A percentile compares a stretch with the other conserved stretches of the same genome.
phyloP scores from a whole-genome alignment of 2,888 invertebrate genomes.

The Drosophila fungiperda region DNA sequence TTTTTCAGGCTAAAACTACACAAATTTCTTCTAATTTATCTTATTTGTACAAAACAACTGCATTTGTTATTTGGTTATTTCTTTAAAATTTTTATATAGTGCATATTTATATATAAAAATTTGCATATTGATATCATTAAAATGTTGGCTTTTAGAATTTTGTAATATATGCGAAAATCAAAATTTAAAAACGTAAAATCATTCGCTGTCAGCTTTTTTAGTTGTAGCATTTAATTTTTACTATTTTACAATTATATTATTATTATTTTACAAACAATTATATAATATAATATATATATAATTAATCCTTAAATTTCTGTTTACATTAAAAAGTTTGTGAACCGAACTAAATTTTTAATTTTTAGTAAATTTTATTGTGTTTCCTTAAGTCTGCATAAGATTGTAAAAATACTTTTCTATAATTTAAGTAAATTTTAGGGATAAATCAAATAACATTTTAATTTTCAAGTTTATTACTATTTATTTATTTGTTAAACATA shows the following conservation, averaged over 20 bases:
- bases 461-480: background rate
- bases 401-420: too few relatives aligned
- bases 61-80: conserved; percentile 13
- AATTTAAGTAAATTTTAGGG: accelerated
- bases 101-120: background rate
- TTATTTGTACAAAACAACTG: conserved; percentile 24
- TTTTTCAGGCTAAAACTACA: background rate
- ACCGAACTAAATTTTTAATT: background rate
- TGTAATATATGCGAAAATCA: background rate
- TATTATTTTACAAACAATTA: too few relatives aligned
- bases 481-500: background rate
- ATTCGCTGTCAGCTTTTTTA: background rate
- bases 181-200: background rate
- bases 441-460: background rate
- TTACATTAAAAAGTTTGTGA: background rate
- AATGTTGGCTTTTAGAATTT: background rate
- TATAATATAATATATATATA: too few relatives aligned
- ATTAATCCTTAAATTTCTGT: background rate
- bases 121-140: background rate
- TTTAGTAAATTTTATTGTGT: background rate
- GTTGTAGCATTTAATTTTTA: background rate
- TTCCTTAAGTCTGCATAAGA: background rate
- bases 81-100: background rate
- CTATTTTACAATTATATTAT: too few relatives aligned
- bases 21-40: conserved; percentile 33